Conservation (phyloP, 2,888 invertebrate genomes). For the Pimpla rufipes region DNA sequence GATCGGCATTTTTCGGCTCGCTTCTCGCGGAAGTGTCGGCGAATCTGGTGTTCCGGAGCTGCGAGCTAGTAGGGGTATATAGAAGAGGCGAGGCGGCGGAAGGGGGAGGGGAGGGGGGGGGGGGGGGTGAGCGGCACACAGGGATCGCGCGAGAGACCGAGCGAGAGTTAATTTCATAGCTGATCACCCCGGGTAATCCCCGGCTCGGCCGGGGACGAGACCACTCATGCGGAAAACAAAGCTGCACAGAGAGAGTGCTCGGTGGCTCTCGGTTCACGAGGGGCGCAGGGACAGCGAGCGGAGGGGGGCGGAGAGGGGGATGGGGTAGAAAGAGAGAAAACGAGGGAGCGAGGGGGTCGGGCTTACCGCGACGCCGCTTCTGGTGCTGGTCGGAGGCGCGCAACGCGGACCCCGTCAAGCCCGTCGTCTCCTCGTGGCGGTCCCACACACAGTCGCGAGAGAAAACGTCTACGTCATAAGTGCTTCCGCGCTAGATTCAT, state of each 20-base stretch:
- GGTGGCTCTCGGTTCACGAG: slow-evolving; percentile 46
- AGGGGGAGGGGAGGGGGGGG: slow-evolving; percentile 51
- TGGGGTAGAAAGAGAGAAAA: background rate
- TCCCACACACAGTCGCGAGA: background rate
- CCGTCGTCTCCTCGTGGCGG: background rate
- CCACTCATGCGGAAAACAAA: slow-evolving; percentile 85
- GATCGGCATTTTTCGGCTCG: slow-evolving; percentile 29
- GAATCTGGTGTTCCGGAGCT: slow-evolving; percentile 24
- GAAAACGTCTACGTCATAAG: slow-evolving; percentile 83
- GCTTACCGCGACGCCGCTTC: slow-evolving; percentile 7
- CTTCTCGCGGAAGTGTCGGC: slow-evolving; percentile 10
- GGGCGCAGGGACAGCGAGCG: slow-evolving; percentile 44
- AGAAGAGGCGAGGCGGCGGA: background rate
- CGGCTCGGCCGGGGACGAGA: slow-evolving; percentile 77
- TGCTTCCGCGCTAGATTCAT: slow-evolving; percentile 85
- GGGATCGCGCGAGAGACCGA: slow-evolving; percentile 64
- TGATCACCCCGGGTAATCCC: slow-evolving; percentile 85
- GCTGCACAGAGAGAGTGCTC: slow-evolving; percentile 76
- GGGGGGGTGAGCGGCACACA: slow-evolving; percentile 52
- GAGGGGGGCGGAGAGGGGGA: slow-evolving; percentile 67
- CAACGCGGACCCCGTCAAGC: slow-evolving; percentile 12
- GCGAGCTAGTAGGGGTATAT: too few species aligned
- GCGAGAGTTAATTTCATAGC: slow-evolving; percentile 85
- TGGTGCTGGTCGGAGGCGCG: background rate
- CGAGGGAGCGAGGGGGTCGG: slow-evolving; percentile 25